Evolutionary conservation across 2,888 invertebrate genomes (phyloP), one percentile per base, ranked within the genome.

Genomic region (Nymphalis polychloros): DNA sequence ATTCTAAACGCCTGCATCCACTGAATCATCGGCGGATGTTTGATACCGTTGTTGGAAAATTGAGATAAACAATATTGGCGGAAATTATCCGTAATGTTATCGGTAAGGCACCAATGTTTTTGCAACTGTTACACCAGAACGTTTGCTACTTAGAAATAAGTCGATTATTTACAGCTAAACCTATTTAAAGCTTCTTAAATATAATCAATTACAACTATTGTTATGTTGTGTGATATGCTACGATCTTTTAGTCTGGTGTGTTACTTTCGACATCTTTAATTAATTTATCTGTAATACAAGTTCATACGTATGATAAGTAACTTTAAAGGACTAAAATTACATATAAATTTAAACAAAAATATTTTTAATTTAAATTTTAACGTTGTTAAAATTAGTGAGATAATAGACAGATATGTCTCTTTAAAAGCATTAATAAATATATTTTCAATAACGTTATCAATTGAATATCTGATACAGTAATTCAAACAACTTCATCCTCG

Each of bases 21-120:
- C 59, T 77, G 72, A 75, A 73, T 75, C 75, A 76, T 70, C 64
- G 59, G 67, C 74, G 75, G 75, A 76, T 72, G 74, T 74, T 50
- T 71, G 75, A 75, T 73, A 73, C 59, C 60, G 64, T 62, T 67
- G 69, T 73, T 72, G 72, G 73, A 74, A 73, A 67, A 66, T 59
- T 59, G 60, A 64, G 75, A 74, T 74, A 76, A 73, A 72, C 70
- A 73, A 50, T 71, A 73, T 72, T 74, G 65, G 70, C 74, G 77
- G 74, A 77, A 72, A 76, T 74, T 73, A 75, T 75, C 72, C 64
- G 48, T 27, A 68, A 68, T 68, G 68, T 68, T 68, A 65, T 71
- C 64, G 65, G 62, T 63, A 57, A 46, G 63, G 55, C 60, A 55
- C 20, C n/a, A 41, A 59, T 55, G 53, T 41, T 61, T 19, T 19